Conservation (phyloP, 1,140 invertebrate species). For the Centruroides vittatus region DNA sequence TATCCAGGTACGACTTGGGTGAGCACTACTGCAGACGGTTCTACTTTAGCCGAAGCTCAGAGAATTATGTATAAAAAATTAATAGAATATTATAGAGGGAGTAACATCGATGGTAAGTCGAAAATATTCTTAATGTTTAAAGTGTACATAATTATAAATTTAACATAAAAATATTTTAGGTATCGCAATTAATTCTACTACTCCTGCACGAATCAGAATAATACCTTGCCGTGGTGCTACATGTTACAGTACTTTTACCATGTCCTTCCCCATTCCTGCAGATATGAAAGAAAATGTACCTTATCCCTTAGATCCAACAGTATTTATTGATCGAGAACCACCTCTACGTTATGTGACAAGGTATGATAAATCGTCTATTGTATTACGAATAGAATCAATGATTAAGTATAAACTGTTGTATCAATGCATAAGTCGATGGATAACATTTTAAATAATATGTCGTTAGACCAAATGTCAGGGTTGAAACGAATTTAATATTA, state of each 20-base stretch:
- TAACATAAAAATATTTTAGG: background rate
- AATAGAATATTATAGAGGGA: conserved; percentile 6
- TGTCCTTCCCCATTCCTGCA: conserved; percentile 13
- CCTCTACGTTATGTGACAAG: conserved; percentile 6
- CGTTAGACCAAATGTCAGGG: no score
- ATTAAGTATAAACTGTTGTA: no score
- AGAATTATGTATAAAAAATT: conserved; percentile 10
- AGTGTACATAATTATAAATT: no score
- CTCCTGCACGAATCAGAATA: conserved; percentile 9
- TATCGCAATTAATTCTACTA: conserved; percentile 9
- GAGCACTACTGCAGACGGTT: conserved; percentile 7
- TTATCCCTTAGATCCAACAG: conserved; percentile 6
- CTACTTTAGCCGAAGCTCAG: conserved; percentile 6
- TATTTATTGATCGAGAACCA: conserved; percentile 15
- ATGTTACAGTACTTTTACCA: conserved; percentile 11
- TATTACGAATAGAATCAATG: no score
- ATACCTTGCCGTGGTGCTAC: conserved; percentile 14
- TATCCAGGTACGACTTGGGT: conserved; percentile 13
- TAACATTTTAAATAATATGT: no score
- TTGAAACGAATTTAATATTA: no score
- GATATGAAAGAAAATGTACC: conserved; percentile 1
- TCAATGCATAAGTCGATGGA: no score
- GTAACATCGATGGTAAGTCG: conserved; percentile 7
- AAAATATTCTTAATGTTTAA: no score
- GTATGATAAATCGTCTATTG: background rate